Base-by-base conservation (phyloP, 2,888 invertebrate genomes). In the Apamea crenata region DNA sequence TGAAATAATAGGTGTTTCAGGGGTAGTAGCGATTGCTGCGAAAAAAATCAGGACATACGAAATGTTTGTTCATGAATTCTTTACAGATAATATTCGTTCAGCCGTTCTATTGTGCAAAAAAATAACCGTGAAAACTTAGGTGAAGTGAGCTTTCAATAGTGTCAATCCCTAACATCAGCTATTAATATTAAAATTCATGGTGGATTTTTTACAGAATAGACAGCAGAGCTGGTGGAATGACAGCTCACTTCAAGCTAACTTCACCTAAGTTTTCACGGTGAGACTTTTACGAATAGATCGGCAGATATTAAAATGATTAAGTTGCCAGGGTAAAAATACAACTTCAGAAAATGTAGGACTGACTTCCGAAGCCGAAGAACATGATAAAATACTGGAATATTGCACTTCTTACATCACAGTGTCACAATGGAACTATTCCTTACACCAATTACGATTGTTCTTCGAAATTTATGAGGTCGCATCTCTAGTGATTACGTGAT, bases 391-490 rank as follows among this genome's bases (percentile, higher is more conserved):
- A 7, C 6, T 18, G 32, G 12, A 36, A 18, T 71, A 59, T 59
- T 32, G 8, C 25, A 36, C 12, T 56, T 59, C 10, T 18, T 61
- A 36, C 12, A 6, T 32, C 53, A 16, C 25, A 36, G 3, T 10
- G 16, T n/a, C 7, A 36, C 81, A 80, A 83, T 81, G 63, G 14
- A 77, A 77, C 83, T 7, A 25, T 56, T 25, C 74, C 69, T 90
- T 84, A 90, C 82, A 89, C 88, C 91, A 91, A 91, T 89, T 80
- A 90, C 63, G 18, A 82, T 88, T 90, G 88, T 91, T 93, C 83
- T 79, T 85, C 89, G 91, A 93, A 93, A 93, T 93, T 91, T 92
- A 93, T 93, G 93, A 92, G 91, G 77, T 81, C 78, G 81, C 80
- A 88, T 88, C 85, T 73, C 74, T 87, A 88, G 90, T 91, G 82